Base-by-base conservation (phyloP, 2,888 invertebrate genomes). In the Zygothrica quintamaculata region DNA sequence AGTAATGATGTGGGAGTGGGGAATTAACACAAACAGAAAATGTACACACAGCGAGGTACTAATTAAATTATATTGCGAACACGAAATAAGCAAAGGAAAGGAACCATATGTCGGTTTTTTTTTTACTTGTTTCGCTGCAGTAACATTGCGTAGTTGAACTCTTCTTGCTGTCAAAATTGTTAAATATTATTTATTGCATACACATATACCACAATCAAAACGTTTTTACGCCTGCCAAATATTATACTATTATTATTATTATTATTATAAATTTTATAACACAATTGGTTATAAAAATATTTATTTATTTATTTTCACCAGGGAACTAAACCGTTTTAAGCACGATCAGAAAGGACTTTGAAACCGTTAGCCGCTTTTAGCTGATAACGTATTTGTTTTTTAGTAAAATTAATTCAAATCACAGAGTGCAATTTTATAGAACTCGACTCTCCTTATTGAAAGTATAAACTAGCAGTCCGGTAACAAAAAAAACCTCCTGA, bases 51-150 rank as follows among this genome's bases (percentile, higher is more conserved):
- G 53, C 51, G 48, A 75, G 50, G 48, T 68, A 66, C 78, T 84
- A 80, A 80, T 80, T 74, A 58, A 76, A 81, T 80, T 79, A 79
- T 18, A 50, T 26, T 36, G 51, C 47, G 39, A 71, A 77, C 62
- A 75, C 62, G 58, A 69, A 62, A 61, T 58, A 37, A 62, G 65
- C 61, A 53, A 56, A 39, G 57, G 44, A 47, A 59, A 43, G 48
- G 60, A 77, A 71, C 77, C 60, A 74, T 65, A 71, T 66, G 65
- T 78, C 64, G 68, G 3, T 22, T 22, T n/a, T 22, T 66, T 61
- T 82, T 82, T 88, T 88, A 88, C 88, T 88, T 88, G 86, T 88
- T 88, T 69, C 88, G 75, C 78, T 79, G 88, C 64, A 88, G 88
- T 55, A 88, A 74, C 88, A 88, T 88, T 69, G 58, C 61, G 68